Percentiles rank a stretch among this genome's conserved stretches.
These are phyloP conservation scores for Drosophila heteroneura DNA, from an alignment of 2,888 invertebrate genomes.

Conservation along the genomic window DNA sequence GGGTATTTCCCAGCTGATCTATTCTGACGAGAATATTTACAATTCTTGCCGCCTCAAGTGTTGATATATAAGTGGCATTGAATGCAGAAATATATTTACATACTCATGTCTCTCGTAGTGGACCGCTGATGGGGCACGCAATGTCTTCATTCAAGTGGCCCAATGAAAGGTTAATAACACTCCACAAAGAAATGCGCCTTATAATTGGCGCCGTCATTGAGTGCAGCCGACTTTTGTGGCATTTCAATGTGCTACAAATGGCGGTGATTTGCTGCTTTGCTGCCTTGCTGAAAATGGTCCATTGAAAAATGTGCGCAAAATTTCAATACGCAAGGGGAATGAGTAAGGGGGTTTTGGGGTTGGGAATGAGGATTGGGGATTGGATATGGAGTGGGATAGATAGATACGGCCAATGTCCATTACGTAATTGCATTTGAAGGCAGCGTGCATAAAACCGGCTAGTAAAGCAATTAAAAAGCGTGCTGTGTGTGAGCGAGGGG, in stretches of 20 bases:
- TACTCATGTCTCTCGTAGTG: constrained; percentile 16
- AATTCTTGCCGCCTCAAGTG: constrained; percentile 41
- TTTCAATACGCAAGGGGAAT: constrained; percentile 14
- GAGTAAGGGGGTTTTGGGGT: background rate
- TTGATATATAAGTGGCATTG: constrained; percentile 30
- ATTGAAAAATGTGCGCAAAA: constrained; percentile 29
- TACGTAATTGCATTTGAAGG: constrained; percentile 60
- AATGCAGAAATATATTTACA: constrained; percentile 26
- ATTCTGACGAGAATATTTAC: too few species aligned
- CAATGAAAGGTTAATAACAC: constrained; percentile 80
- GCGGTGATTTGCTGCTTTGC: constrained; percentile 40
- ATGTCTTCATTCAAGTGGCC: constrained; percentile 64
- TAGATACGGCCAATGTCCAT: constrained; percentile 51
- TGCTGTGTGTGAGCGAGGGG: constrained; percentile 27
- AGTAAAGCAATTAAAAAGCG: constrained; percentile 73
- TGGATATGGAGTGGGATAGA: background rate
- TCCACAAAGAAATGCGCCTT: constrained; percentile 64
- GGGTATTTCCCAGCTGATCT: background rate
- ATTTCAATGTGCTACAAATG: constrained; percentile 46
- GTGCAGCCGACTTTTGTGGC: constrained; percentile 5
- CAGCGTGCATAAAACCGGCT: constrained; percentile 64
- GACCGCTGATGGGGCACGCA: constrained; percentile 44
- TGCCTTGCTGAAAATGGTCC: constrained; percentile 28
- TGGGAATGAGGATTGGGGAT: background rate
- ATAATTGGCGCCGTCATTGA: constrained; percentile 57